phyloP scores from a whole-genome alignment of 1,140 invertebrate genomes.

The Carposina sasakii region DNA sequence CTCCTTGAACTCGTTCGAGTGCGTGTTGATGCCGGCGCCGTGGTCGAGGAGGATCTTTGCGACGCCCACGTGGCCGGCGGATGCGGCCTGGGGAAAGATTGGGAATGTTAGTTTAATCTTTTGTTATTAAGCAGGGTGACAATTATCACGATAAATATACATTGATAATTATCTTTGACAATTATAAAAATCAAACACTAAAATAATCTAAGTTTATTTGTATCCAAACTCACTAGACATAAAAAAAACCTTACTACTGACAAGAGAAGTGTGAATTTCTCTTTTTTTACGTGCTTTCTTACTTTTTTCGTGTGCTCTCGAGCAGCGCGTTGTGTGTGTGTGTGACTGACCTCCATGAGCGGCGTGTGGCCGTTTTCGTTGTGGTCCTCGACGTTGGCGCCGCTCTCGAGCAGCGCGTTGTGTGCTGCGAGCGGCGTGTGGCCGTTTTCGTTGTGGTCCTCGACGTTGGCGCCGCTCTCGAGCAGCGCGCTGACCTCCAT shows the following conservation, averaged over 20 bases:
- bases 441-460: constrained; percentile 95
- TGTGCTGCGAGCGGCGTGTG: constrained; percentile 99
- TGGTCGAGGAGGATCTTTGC: constrained; percentile 93
- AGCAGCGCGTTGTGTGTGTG: not conserved
- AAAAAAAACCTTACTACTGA: no score
- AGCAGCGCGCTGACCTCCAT: constrained; percentile 92
- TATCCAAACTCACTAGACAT: no score
- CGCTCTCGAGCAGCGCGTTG: constrained; percentile 92
- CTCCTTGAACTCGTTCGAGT: constrained; percentile 99
- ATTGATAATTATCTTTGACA: not conserved
- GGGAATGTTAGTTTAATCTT: no score
- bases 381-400: constrained; percentile 97
- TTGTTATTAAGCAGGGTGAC: no score
- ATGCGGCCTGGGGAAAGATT: constrained; percentile 79
- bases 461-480: constrained; percentile 94
- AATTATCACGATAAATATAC: no score
- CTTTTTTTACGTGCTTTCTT: no score
- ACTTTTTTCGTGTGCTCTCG: no score
- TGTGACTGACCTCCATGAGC: constrained; percentile 1
- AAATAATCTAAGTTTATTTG: constrained; percentile 79
- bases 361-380: constrained; percentile 99
- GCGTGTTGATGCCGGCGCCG: constrained; percentile 97
- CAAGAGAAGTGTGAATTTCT: no score
- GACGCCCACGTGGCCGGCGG: constrained; percentile 95
- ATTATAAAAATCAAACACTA: not conserved